Percentiles rank a stretch among this genome's conserved stretches.
phyloP scores from a whole-genome alignment of 2,113 vertebrate species.

The Chaetura pelagica region DNA sequence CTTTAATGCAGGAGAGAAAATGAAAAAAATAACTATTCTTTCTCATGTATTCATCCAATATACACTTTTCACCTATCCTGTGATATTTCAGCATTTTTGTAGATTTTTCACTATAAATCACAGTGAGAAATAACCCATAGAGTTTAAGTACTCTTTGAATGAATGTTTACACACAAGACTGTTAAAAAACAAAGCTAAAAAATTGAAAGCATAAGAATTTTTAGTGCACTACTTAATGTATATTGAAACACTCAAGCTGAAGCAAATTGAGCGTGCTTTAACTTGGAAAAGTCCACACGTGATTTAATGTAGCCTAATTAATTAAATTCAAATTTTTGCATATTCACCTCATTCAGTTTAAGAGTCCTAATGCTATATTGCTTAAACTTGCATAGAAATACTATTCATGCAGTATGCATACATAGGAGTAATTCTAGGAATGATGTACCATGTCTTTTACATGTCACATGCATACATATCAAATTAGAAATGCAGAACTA shows the following conservation, averaged over 20 bases:
- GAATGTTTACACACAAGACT: neutral
- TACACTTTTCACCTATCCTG: no score
- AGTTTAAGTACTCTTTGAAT: neutral
- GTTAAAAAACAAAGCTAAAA: neutral
- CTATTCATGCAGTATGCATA: neutral
- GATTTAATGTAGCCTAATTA: neutral
- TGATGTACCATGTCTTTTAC: neutral
- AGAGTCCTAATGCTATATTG: neutral
- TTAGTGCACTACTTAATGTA: neutral
- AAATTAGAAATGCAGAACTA: neutral
- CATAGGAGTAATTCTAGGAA: neutral
- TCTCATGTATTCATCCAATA: no score
- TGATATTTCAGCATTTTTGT: no score
- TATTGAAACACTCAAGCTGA: neutral
- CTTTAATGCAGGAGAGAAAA: no score
- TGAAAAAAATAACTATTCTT: no score
- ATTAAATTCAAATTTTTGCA: neutral
- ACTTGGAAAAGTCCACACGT: neutral
- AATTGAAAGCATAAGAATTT: neutral
- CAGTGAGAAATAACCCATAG: neutral
- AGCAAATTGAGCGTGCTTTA: neutral
- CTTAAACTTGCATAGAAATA: neutral
- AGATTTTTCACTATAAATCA: no score
- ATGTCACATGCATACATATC: neutral
- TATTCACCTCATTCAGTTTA: neutral